Evolutionary conservation across 2,797 vertebrate genomes (phyloP).

Genomic region (Brachymystax lenok): DNA sequence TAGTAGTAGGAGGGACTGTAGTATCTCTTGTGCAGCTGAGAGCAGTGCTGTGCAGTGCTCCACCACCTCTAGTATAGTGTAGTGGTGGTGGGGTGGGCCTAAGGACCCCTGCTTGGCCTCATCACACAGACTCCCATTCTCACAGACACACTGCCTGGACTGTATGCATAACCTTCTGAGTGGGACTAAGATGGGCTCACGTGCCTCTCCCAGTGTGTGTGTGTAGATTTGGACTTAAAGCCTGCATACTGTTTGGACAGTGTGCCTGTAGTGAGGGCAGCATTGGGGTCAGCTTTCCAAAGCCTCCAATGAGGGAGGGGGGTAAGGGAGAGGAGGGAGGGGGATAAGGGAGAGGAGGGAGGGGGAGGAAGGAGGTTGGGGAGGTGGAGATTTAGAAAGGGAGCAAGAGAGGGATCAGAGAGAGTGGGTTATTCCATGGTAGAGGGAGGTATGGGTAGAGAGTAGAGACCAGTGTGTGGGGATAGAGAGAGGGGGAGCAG

Average conservation of each 20-base stretch:
- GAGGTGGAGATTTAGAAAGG: not conserved
- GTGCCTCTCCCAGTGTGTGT: not conserved
- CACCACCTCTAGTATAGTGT: not conserved
- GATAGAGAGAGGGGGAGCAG: constrained; percentile 3
- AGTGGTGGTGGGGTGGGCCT: not conserved
- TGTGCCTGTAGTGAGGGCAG: constrained; percentile 27
- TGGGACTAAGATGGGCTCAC: not conserved
- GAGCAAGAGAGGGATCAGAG: not conserved
- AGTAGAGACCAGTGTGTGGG: constrained; percentile 44
- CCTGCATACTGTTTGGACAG: not conserved
- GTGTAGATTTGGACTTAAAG: constrained; percentile 24
- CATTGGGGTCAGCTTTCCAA: constrained; percentile 41
- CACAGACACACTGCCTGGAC: not conserved
- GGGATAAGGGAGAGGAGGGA: not conserved
- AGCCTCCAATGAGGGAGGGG: constrained; percentile 21
- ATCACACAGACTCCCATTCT: not conserved
- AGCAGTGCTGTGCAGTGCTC: not conserved
- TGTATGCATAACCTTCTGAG: not conserved
- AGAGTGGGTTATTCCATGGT: not conserved
- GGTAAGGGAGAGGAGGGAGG: not conserved
- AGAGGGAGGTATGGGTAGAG: constrained; percentile 36
- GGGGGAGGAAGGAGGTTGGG: not conserved
- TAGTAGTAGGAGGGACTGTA: not conserved
- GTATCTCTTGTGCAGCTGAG: not conserved
- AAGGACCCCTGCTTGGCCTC: too few species aligned